Evolutionary conservation across 2,113 vertebrate species (phyloP).

Genomic region (Triplophysa siluroides): DNA sequence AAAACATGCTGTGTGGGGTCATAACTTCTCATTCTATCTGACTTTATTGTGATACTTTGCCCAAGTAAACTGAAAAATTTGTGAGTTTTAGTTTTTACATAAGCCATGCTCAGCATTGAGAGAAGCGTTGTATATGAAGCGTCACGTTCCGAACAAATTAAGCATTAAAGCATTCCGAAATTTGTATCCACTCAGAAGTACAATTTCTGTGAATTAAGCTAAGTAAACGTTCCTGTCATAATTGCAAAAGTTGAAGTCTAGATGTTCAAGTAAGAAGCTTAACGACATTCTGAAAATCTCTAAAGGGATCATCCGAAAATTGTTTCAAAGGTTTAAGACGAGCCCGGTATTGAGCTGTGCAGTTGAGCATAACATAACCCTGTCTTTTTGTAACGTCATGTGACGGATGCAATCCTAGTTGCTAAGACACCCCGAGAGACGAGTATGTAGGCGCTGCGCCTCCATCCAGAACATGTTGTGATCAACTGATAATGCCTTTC

Average conservation of each 20-base stretch:
- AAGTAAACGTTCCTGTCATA: background rate
- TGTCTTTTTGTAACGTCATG: background rate
- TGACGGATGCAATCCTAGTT: slow-evolving; percentile 42
- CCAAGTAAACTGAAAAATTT: background rate
- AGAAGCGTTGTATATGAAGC: background rate
- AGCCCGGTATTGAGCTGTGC: background rate
- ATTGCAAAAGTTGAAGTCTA: background rate
- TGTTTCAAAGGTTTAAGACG: background rate
- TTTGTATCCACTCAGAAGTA: too few species aligned
- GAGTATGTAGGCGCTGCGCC: slow-evolving; percentile 29
- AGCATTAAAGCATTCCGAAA: background rate
- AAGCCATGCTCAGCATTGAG: slow-evolving; percentile 14
- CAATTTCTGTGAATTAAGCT: background rate
- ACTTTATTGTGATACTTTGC: background rate
- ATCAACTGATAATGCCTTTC: slow-evolving; percentile 57
- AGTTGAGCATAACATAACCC: background rate
- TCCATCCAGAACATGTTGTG: slow-evolving; percentile 46
- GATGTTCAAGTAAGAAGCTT: background rate
- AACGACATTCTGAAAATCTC: background rate
- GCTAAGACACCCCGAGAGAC: slow-evolving; percentile 48
- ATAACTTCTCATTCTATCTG: background rate
- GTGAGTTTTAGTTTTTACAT: background rate
- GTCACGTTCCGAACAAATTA: background rate
- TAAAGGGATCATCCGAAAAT: slow-evolving; percentile 7
- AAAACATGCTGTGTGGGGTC: slow-evolving; percentile 2